A percentile compares a stretch with the other conserved stretches of the same genome.
These are phyloP conservation scores for Chiloscyllium punctatum DNA, from an alignment of 2,797 vertebrate genomes.

Conservation along the genomic window DNA sequence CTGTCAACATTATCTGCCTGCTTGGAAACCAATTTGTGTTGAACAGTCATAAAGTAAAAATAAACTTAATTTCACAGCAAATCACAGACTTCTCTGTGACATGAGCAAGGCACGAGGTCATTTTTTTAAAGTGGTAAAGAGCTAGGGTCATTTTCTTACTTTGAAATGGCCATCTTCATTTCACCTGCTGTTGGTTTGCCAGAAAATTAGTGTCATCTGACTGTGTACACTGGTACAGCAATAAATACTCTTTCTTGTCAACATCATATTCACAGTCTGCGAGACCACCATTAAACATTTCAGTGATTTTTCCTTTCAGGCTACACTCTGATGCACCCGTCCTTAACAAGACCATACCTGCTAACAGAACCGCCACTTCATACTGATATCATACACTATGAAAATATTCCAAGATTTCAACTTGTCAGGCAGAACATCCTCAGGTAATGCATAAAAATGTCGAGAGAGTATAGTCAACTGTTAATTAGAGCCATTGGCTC, in stretches of 20 bases:
- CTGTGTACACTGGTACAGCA: neutral
- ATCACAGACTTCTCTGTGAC: neutral
- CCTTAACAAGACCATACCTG: slow-evolving; percentile 87
- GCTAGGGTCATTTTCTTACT: neutral
- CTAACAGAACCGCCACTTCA: slow-evolving; percentile 89
- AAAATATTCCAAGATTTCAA: slow-evolving; percentile 91
- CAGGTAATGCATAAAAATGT: slow-evolving; percentile 58
- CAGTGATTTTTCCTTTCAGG: slow-evolving; percentile 56
- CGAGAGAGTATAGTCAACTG: neutral
- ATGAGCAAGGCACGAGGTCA: neutral
- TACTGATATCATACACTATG: slow-evolving; percentile 95
- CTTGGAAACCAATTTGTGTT: neutral
- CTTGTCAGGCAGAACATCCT: slow-evolving; percentile 90
- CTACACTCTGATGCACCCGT: slow-evolving; percentile 98
- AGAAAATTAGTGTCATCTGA: neutral
- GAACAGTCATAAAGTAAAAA: neutral
- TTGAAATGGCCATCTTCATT: neutral
- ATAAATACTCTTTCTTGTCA: neutral
- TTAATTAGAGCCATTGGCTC: neutral
- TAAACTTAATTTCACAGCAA: neutral
- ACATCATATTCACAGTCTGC: neutral
- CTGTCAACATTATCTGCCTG: neutral
- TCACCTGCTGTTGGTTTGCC: neutral
- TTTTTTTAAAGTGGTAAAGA: neutral
- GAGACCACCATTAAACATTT: neutral